phyloP scores from a whole-genome alignment of 35 echinoderm and acorn worm species.

The Ptychodera flava region DNA sequence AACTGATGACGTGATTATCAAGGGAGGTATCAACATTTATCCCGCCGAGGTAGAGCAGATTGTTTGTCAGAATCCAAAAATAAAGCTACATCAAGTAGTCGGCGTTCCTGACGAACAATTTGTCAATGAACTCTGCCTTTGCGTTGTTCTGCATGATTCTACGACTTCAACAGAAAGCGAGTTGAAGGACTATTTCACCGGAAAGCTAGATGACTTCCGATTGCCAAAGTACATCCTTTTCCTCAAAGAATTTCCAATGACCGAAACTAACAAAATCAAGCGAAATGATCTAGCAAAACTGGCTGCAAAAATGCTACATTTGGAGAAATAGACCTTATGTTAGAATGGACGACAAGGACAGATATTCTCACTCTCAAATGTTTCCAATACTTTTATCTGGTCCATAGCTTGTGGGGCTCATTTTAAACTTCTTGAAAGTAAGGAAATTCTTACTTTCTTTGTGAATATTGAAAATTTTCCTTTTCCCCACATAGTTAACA shows the following conservation, averaged over 20 bases:
- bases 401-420: too few relatives aligned
- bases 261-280: not conserved
- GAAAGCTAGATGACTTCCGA: not conserved
- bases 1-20: not conserved
- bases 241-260: not conserved
- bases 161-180: not conserved
- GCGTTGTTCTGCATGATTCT: not conserved
- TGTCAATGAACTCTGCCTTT: not conserved
- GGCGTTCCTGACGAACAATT: not conserved
- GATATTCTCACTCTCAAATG: too few relatives aligned
- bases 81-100: not conserved
- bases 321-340: not conserved
- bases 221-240: not conserved
- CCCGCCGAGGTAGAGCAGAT: not conserved
- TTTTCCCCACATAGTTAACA: too few relatives aligned
- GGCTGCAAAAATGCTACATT: not conserved
- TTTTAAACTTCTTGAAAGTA: too few relatives aligned
- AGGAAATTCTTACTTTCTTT: too few relatives aligned
- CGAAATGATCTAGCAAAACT: not conserved
- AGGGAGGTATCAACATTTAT: not conserved
- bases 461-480: too few relatives aligned
- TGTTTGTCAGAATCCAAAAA: not conserved
- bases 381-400: too few relatives aligned
- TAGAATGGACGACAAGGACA: too few relatives aligned
- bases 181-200: not conserved